These are phyloP conservation scores for Glaucopsyche alexis DNA, from an alignment of 2,888 invertebrate species.

Conservation along the genomic window DNA sequence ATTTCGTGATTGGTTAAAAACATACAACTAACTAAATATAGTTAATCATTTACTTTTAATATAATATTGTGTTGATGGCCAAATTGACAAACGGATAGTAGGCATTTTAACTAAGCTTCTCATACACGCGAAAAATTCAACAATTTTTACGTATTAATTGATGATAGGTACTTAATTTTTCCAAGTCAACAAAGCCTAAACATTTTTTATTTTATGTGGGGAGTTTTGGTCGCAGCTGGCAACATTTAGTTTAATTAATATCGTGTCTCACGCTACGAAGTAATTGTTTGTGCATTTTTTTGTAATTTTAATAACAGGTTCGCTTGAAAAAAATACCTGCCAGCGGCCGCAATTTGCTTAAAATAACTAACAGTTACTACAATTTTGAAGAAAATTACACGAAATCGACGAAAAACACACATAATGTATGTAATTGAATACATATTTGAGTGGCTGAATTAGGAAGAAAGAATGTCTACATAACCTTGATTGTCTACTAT, in stretches of 20 bases:
- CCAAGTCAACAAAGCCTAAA: background rate
- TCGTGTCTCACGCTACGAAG: constrained; percentile 23
- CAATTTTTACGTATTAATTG: too few relatives aligned
- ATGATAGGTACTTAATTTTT: too few relatives aligned
- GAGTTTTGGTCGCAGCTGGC: background rate
- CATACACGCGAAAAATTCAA: too few relatives aligned
- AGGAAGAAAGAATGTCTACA: too few relatives aligned
- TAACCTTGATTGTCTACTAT: too few relatives aligned
- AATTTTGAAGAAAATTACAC: background rate
- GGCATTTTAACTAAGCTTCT: too few relatives aligned
- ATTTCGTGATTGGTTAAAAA: too few relatives aligned
- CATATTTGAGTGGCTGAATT: background rate
- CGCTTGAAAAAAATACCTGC: background rate
- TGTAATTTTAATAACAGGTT: constrained; percentile 16
- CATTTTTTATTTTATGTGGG: background rate
- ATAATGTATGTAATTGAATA: background rate
- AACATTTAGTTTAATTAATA: constrained; percentile 18
- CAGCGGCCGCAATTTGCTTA: background rate
- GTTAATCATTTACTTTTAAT: too few relatives aligned
- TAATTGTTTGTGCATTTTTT: constrained; percentile 22
- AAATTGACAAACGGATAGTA: too few relatives aligned
- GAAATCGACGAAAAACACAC: background rate
- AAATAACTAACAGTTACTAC: background rate
- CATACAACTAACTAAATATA: too few relatives aligned
- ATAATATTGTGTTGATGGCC: too few relatives aligned